These are phyloP conservation scores for Euura saliciscinereae DNA, from an alignment of 1,140 invertebrate species.

Conservation along the genomic window DNA sequence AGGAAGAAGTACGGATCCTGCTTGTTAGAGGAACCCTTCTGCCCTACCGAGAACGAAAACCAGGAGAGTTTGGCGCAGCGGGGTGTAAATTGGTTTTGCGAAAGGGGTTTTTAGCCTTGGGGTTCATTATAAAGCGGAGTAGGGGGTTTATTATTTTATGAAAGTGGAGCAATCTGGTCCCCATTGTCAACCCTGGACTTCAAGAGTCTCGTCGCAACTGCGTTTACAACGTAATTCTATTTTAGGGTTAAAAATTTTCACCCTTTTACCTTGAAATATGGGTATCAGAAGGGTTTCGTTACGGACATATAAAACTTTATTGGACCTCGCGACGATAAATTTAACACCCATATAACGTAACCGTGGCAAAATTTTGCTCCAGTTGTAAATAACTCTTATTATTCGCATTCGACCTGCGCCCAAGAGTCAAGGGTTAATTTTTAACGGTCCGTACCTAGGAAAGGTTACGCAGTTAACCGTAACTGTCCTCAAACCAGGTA, in stretches of 20 bases:
- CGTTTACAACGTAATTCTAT: conserved; percentile 52
- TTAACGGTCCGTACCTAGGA: conserved; percentile 21
- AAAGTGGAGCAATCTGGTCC: conserved; percentile 46
- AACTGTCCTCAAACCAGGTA: background rate
- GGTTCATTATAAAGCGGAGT: conserved; percentile 1
- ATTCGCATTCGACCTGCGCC: conserved; percentile 1
- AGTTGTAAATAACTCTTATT: conserved; percentile 50
- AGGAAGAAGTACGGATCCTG: no score
- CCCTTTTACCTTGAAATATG: conserved; percentile 44
- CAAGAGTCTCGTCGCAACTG: conserved; percentile 26
- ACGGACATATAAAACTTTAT: background rate
- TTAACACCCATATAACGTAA: no score
- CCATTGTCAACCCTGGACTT: conserved; percentile 31
- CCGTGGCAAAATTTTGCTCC: conserved; percentile 31
- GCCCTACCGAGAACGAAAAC: background rate
- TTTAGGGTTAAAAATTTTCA: conserved; percentile 52
- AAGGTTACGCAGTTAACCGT: conserved; percentile 14
- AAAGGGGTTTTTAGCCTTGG: conserved; percentile 45
- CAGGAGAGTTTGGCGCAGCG: background rate
- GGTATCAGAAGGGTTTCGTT: background rate
- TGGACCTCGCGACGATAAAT: background rate
- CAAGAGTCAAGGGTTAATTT: conserved; percentile 36
- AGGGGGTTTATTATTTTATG: conserved; percentile 50
- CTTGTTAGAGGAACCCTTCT: background rate
- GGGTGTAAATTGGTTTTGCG: conserved; percentile 8